Conservation (phyloP, 1,140 invertebrate species). For the Ptiloglossa arizonensis region DNA sequence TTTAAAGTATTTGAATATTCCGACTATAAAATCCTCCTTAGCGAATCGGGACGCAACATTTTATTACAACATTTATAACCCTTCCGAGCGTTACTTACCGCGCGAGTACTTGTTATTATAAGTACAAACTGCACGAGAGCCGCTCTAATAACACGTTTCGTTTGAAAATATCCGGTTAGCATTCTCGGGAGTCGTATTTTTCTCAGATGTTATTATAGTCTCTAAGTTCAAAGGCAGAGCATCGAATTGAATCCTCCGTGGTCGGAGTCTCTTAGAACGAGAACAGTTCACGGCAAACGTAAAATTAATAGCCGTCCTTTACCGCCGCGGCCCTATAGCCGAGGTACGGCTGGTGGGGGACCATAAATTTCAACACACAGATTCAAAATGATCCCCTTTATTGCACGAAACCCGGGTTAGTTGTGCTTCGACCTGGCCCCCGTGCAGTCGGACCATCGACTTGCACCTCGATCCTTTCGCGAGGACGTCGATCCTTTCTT, state of each 20-base stretch:
- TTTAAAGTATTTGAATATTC: no score
- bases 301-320: slow-evolving; percentile 74
- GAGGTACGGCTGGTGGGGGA: slow-evolving; percentile 66
- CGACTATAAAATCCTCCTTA: no score
- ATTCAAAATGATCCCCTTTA: slow-evolving; percentile 82
- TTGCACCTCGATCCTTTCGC: slow-evolving; percentile 13
- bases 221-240: no score
- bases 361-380: slow-evolving; percentile 81
- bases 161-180: no score
- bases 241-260: not conserved
- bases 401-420: slow-evolving; percentile 75
- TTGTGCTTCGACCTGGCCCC: slow-evolving; percentile 66
- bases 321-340: slow-evolving; percentile 60
- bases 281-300: slow-evolving; percentile 58
- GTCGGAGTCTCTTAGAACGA: not conserved
- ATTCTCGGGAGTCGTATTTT: no score
- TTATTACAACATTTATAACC: no score
- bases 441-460: slow-evolving; percentile 62
- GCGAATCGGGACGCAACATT: no score
- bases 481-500: not conserved
- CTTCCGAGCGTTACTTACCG: no score
- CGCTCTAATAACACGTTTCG: no score
- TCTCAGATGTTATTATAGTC: no score
- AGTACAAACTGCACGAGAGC: no score
- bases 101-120: no score